Evolutionary conservation across 2,797 vertebrate species (phyloP).

Genomic region (Ciconia nigra): DNA sequence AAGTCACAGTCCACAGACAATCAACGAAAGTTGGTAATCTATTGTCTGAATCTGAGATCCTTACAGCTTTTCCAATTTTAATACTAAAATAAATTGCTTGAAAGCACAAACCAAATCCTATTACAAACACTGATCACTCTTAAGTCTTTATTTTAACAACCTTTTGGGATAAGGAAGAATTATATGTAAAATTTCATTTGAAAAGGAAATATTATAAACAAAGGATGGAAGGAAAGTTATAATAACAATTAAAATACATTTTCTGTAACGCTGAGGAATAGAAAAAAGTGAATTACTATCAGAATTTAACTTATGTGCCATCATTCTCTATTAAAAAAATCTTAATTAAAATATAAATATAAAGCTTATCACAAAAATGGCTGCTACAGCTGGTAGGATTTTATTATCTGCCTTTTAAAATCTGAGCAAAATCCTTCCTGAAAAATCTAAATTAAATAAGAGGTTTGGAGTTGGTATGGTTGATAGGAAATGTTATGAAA

Average conservation of each 20-base stretch:
- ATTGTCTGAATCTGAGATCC: background rate
- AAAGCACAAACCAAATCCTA: background rate
- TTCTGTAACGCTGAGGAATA: background rate
- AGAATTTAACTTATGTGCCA: background rate
- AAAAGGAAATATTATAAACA: background rate
- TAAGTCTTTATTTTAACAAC: background rate
- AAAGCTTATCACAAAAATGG: background rate
- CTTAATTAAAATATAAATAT: background rate
- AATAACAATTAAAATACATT: background rate
- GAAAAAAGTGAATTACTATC: background rate
- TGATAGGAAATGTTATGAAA: background rate
- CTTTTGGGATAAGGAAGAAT: background rate
- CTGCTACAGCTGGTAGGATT: background rate
- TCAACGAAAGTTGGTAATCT: slow-evolving; percentile 62
- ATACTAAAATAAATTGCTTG: background rate
- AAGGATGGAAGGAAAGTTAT: background rate
- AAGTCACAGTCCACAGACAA: slow-evolving; percentile 21
- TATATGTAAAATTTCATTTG: background rate
- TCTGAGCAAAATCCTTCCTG: background rate
- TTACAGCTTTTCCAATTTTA: background rate
- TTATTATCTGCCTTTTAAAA: background rate
- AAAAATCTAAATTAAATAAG: background rate
- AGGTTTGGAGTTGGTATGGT: background rate
- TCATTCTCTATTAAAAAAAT: background rate
- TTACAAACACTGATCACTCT: background rate